Percentiles rank a stretch among this genome's conserved stretches.
phyloP scores from a whole-genome alignment of 1,140 invertebrate species.

The Drosophila mayri region DNA sequence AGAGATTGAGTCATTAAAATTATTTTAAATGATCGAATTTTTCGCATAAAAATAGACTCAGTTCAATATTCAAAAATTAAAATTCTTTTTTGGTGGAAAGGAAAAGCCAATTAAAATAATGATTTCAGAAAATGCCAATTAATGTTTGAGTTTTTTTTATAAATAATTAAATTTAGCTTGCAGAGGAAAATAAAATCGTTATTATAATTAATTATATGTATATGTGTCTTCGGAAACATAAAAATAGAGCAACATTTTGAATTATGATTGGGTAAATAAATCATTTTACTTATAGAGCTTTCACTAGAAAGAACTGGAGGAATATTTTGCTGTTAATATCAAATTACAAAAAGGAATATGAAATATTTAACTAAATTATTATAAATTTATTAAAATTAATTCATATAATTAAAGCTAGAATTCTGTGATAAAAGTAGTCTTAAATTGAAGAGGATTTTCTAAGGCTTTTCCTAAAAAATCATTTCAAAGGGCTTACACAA shows the following conservation, averaged over 20 bases:
- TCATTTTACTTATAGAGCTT: not conserved
- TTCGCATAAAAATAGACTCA: conserved; percentile 11
- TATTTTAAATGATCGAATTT: conserved; percentile 14
- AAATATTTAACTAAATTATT: too few species aligned
- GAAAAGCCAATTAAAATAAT: conserved; percentile 30
- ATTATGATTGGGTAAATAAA: conserved; percentile 1
- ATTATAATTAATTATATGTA: not conserved
- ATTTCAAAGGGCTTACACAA: not conserved
- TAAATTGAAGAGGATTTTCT: not conserved
- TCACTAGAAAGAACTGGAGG: not conserved
- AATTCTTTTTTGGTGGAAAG: not conserved
- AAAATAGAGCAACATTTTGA: not conserved
- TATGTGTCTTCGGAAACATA: not conserved
- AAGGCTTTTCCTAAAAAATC: not conserved
- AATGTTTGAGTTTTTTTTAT: conserved; percentile 6
- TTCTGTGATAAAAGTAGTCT: not conserved
- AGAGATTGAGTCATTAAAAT: not conserved
- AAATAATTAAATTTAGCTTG: not conserved
- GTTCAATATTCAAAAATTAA: not conserved
- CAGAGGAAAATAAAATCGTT: not conserved
- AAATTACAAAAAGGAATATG: not conserved
- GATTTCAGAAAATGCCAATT: conserved; percentile 4
- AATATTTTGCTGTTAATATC: not conserved
- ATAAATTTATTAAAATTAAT: too few species aligned
- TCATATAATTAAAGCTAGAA: not conserved